Base-by-base conservation (phyloP, 2,888 invertebrate genomes). In the Megastigmus dorsalis region DNA sequence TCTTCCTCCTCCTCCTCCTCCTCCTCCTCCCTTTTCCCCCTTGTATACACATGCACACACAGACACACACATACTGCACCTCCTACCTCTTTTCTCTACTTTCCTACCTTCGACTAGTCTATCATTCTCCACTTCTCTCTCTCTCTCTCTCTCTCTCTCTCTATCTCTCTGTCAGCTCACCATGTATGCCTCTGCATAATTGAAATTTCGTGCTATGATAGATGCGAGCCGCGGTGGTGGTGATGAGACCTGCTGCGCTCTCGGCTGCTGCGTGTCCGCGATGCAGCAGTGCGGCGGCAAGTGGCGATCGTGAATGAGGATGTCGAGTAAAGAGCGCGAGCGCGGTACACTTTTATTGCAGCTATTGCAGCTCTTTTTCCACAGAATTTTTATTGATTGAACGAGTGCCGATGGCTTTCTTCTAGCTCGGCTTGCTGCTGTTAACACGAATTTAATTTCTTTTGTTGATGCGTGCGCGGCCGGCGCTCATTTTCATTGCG, bases 141-240 rank as follows among this genome's bases (percentile, higher is more conserved):
- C 10, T 23, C 20, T 33, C 3, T 10, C 18, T 18, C 36, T 36
- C 55, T 30, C 36, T 26, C 59, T 28, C 1, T 15, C 28, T 43
- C 18, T n/a, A 4, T 20, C 28, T 36, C 55, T 15, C 7, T 23
- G 15, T 33, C 20, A 15, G 18, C 9, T 36, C n/a, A n/a, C n/a
- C n/a, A n/a, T n/a, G n/a, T n/a, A n/a, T n/a, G n/a, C 18, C n/a
- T 59, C 10, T 28, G 30, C 30, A 33, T 54, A 54, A 70, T 63
- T 38, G 63, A 71, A 57, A 59, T 45, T 71, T 71, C 33, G 30
- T 54, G 41, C 30, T 43, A 20, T 28, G 55, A 67, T 67, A 33
- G 26, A 33, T 26, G 54, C 59, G 59, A 13, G 13, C 18, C 18
- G 36, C 18, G 26, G 9, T 10, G 15, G 6, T 9, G 36, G 33